Evolutionary conservation across 2,113 vertebrate genomes (phyloP), one percentile per base, ranked within the genome.

Genomic region (Rhagologus leucostigma): DNA sequence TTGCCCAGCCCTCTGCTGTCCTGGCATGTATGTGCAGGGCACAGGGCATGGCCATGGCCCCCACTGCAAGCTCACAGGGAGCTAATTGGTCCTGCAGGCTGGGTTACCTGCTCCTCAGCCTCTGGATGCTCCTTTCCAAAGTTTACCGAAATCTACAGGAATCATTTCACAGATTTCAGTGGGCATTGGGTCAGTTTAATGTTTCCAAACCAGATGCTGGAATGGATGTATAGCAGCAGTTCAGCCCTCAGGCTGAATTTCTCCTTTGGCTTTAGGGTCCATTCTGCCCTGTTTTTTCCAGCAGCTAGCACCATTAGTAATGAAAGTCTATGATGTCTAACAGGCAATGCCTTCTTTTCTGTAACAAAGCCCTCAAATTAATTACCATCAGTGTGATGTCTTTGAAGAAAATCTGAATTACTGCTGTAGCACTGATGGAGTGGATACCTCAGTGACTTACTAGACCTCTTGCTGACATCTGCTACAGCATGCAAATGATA

Each of bases 21-120:
- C 32, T 49, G 30, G 63, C 7, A 1, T 3, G 33, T 1, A 0
- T 13, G 39, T 20, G 56, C 6, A 2, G 26, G 53, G 76, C 4
- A 6, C 59, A 10, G 59, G 62, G 35, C 16, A 49, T 0, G 6
- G 70, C 63, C 59, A 2, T 10, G 14, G 14, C 12, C n/a, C 30
- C 2, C 22, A 2, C 77, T 22, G 39, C 50, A 8, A 22, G 35
- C 56, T 33, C 27, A 3, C 2, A 2, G 33, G 37, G 5, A 41
- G 46, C 4, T 13, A 7, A 5, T 3, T 15, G 35, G 32, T 44
- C 3, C 1, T 74, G 62, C 1, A 0, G 7, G 41, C 63, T 62
- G 83, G 15, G 8, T 18, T 10, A 14, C 52, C 41, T 79, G 78
- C 74, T 57, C n/a, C 76, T 41, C 46, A 10, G 89, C n/a, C 29